Evolutionary conservation across 2,888 invertebrate species (phyloP), one percentile per base, ranked within the genome.

Genomic region (Orthosia gothica): DNA sequence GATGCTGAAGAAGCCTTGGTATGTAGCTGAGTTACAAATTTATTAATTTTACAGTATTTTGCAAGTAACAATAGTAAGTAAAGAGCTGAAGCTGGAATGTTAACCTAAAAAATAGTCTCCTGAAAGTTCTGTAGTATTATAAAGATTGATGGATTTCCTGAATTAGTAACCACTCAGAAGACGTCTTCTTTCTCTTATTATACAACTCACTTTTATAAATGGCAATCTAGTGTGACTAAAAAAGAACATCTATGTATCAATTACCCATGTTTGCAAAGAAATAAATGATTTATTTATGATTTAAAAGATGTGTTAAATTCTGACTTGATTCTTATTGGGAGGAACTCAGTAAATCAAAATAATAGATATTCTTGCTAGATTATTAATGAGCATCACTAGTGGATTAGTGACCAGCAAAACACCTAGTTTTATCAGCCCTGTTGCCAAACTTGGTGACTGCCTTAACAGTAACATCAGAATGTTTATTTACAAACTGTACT

Each of bases 1-100:
- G 98, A 98, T 97, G 98, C 98, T 88, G 98, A 98, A 83, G 98
- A 98, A 87, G 97, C 98, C 11, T 91, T 97, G 87, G 97, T 97
- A 87, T 87, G 62, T 49, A 7, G 13, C 9, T 3, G 9, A 9
- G 40, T 40, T 9, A 40, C 40, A 40, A 40, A 0, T 16, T 47
- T 47, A 18, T 57, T 45, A 2, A 15, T 32, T 26, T 18, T 20
- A 59, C 7, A 32, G 32, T 32, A 32, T 40, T 40, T n/a, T 59
- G 32, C 59, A 32, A 1, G 32, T 40, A 40, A 40, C 40, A 40
- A 40, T 40, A 59, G 13, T 32, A 18, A n/a, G 13, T 59, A 7
- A 15, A 32, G 13, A 59, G 40, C 59, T 32, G n/a, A 59, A n/a
- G 15, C 26, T 12, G 58, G n/a, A n/a, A 32, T 32, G n/a, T 32